Base-by-base conservation (phyloP, 2,797 vertebrate genomes). In the Iguana delicatissima region DNA sequence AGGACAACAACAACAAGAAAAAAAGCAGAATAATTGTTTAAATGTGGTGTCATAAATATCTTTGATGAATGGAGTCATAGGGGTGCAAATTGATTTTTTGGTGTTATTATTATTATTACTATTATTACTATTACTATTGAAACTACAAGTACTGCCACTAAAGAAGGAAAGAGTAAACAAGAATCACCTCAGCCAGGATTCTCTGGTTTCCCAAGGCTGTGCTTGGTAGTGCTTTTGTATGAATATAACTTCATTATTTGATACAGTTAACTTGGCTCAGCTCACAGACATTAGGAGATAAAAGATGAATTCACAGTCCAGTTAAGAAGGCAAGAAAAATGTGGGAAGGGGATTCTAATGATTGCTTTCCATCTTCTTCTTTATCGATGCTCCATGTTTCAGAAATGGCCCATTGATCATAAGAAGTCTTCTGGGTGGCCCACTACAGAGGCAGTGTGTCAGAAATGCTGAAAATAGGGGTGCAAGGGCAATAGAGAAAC, bases 31-130 rank as follows among this genome's bases (percentile, higher is more conserved):
- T 84, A 74, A 50, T 84, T 50, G 3, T 32, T 55, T 84, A 74
- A 74, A 29, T 89, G 38, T 32, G 76, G 20, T 14, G 64, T 35
- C 46, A 55, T 67, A 76, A 20, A 22, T 22, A 42, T 26, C 50
- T 42, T 67, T 89, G 32, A 84, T 79, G 14, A 79, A 79, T 67
- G 50, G 46, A 89, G 74, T 76, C n/a, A 62, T 62, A 59, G 46
- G 64, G 24, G 4, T 76, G 2, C 55, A 84, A 83, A 89, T 46
- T 29, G 52, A 67, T 69, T 50, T n/a, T 24, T 80, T 59, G 32
- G 18, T 29, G 69, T n/a, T 80, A 20, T 2, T 74, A 18, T 6
- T 74, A 18, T 14, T 74, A 18, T 6, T 74, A 26, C 24, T 46
- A 38, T 38, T 20, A 52, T 38, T 72, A 13, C 1, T 10, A 4